Evolutionary conservation across 2,888 invertebrate species (phyloP).

Genomic region (Agrilus mali): DNA sequence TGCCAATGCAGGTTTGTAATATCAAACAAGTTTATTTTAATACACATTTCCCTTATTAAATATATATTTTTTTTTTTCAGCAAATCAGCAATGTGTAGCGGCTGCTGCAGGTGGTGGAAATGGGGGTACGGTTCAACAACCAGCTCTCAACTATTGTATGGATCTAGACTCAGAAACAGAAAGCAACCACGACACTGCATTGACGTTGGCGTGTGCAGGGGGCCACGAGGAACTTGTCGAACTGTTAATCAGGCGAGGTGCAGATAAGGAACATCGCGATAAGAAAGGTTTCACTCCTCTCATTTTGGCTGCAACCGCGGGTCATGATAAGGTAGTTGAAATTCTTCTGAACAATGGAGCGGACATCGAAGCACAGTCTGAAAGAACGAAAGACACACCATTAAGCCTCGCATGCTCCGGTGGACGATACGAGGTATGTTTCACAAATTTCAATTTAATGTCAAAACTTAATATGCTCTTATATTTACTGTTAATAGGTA

Average conservation of each 20-base stretch:
- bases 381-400: conserved; percentile 97
- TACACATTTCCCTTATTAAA: too few relatives aligned
- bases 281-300: conserved; percentile 98
- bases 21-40: conserved; percentile 2
- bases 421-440: conserved; percentile 74
- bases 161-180: conserved; percentile 98
- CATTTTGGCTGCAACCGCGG: conserved; percentile 94
- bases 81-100: conserved; percentile 12
- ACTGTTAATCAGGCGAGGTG: conserved; percentile 79
- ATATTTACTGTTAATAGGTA: conserved; percentile 34
- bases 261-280: conserved; percentile 95
- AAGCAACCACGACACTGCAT: conserved; percentile 96
- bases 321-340: conserved; percentile 85
- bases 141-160: conserved; percentile 57
- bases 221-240: conserved; percentile 94
- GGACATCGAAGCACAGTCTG: conserved; percentile 98
- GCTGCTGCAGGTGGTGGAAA: conserved; percentile 3
- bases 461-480: conserved; percentile 12
- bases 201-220: conserved; percentile 94
- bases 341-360: conserved; percentile 86
- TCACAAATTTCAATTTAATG: not conserved
- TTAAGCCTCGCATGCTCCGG: conserved; percentile 95
- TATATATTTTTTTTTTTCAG: not conserved
- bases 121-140: conserved; percentile 24
- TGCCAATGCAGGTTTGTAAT: conserved; percentile 34